Conservation (phyloP, 2,888 invertebrate genomes). For the Geophilus truncorum region DNA sequence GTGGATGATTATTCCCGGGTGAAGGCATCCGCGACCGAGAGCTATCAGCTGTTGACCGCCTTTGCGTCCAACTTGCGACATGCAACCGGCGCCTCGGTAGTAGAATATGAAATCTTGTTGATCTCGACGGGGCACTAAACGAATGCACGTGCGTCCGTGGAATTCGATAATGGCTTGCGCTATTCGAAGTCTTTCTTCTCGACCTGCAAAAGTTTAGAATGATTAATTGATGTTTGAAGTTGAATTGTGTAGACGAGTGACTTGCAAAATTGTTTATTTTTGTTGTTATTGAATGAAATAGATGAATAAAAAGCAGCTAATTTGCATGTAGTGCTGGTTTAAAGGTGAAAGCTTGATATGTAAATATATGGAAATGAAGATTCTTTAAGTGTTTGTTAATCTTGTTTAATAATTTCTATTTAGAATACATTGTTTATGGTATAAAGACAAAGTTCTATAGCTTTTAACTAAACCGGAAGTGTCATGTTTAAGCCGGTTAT, state of each 20-base stretch:
- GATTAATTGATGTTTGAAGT: background rate
- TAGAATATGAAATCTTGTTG: slow-evolving; percentile 45
- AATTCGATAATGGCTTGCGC: slow-evolving; percentile 51
- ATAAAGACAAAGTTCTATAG: no score
- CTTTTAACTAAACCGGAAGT: no score
- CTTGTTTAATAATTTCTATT: no score
- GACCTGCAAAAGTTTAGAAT: slow-evolving; percentile 37
- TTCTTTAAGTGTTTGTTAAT: no score
- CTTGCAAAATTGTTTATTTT: background rate
- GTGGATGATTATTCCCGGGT: slow-evolving; percentile 51
- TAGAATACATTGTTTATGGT: no score
- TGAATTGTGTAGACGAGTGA: background rate
- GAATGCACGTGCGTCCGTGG: slow-evolving; percentile 47
- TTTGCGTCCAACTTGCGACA: slow-evolving; percentile 53
- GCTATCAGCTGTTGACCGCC: slow-evolving; percentile 54
- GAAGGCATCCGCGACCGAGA: slow-evolving; percentile 49
- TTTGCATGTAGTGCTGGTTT: no score
- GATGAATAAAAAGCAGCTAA: no score
- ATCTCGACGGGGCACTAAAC: slow-evolving; percentile 44
- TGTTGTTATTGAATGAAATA: no score
- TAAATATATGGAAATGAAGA: no score
- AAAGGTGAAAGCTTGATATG: no score
- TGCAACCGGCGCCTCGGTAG: slow-evolving; percentile 48
- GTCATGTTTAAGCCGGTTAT: no score
- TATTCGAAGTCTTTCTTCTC: slow-evolving; percentile 46